A percentile compares a stretch with the other conserved stretches of the same genome.
Conservation (phyloP, 2,797 vertebrate species). For the Sebastes alutus region DNA sequence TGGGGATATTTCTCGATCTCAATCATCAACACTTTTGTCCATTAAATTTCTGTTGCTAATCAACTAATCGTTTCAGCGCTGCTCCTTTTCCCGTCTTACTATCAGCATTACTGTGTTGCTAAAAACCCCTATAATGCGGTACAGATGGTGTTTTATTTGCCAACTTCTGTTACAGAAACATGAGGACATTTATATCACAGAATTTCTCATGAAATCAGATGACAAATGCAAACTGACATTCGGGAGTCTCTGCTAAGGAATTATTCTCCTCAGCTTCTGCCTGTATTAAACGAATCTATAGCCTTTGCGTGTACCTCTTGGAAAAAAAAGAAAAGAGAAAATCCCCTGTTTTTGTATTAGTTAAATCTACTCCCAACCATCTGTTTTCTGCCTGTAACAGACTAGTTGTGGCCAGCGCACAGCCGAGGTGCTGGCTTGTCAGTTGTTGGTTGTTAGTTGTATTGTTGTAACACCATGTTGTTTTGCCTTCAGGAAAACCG, state of each 20-base stretch:
- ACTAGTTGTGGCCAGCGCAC: constrained; percentile 20
- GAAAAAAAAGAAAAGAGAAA: constrained; percentile 40
- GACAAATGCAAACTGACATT: constrained; percentile 32
- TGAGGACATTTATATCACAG: constrained; percentile 18
- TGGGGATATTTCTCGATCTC: too few species aligned
- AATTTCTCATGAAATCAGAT: constrained; percentile 28
- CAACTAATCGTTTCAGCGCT: neutral
- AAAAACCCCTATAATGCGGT: neutral
- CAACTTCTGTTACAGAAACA: constrained; percentile 5
- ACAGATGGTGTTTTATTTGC: constrained; percentile 9
- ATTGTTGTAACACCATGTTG: constrained; percentile 37
- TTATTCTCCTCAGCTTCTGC: constrained; percentile 25
- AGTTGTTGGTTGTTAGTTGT: constrained; percentile 47
- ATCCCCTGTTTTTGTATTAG: constrained; percentile 52
- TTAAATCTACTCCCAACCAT: constrained; percentile 55
- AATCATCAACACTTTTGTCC: neutral
- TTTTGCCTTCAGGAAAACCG: constrained; percentile 54
- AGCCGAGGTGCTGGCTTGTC: constrained; percentile 30
- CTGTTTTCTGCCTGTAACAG: constrained; percentile 55
- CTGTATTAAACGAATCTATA: constrained; percentile 46
- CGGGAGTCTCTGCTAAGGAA: constrained; percentile 12
- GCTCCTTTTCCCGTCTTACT: neutral
- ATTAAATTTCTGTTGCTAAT: neutral
- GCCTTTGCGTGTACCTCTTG: constrained; percentile 14
- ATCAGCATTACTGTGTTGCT: neutral